A percentile compares a stretch with the other conserved stretches of the same genome.
phyloP scores from a whole-genome alignment of 2,113 vertebrate genomes.

The Melanotaenia duboulayi region DNA sequence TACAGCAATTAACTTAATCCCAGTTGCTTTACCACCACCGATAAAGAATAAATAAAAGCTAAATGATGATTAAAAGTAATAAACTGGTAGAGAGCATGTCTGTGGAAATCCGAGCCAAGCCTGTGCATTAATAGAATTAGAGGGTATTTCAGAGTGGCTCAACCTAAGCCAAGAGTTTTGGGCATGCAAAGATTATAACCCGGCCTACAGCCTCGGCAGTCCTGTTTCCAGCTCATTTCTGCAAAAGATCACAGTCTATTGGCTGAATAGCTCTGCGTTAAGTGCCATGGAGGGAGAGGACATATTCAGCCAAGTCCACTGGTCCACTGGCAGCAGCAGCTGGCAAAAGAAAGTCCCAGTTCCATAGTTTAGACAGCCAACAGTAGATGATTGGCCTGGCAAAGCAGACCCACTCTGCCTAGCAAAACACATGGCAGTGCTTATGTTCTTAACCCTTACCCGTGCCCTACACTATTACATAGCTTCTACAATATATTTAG shows the following conservation, averaged over 20 bases:
- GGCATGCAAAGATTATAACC: slow-evolving; percentile 70
- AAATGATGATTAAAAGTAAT: slow-evolving; percentile 42
- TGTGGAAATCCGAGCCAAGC: slow-evolving; percentile 46
- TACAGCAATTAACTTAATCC: slow-evolving; percentile 38
- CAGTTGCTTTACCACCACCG: slow-evolving; percentile 20
- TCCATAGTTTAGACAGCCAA: slow-evolving; percentile 77
- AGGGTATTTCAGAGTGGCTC: slow-evolving; percentile 69
- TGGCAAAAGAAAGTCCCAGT: slow-evolving; percentile 75
- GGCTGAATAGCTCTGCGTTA: slow-evolving; percentile 61
- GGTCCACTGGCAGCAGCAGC: slow-evolving; percentile 75
- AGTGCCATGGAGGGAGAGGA: slow-evolving; percentile 73
- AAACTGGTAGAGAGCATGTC: slow-evolving; percentile 31
- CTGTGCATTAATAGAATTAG: slow-evolving; percentile 69
- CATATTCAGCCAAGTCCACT: slow-evolving; percentile 68
- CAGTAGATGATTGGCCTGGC: slow-evolving; percentile 76
- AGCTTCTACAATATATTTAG: slow-evolving; percentile 19
- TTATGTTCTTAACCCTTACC: slow-evolving; percentile 74
- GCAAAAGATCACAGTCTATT: slow-evolving; percentile 73
- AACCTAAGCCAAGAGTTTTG: slow-evolving; percentile 64
- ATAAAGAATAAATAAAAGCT: slow-evolving; percentile 49
- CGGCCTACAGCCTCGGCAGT: slow-evolving; percentile 54
- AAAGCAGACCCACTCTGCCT: slow-evolving; percentile 64
- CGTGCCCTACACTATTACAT: slow-evolving; percentile 35
- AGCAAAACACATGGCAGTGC: slow-evolving; percentile 77
- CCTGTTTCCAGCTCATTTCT: slow-evolving; percentile 72